Evolutionary conservation across 2,888 invertebrate genomes (phyloP).

Genomic region (Drosophila rubida): DNA sequence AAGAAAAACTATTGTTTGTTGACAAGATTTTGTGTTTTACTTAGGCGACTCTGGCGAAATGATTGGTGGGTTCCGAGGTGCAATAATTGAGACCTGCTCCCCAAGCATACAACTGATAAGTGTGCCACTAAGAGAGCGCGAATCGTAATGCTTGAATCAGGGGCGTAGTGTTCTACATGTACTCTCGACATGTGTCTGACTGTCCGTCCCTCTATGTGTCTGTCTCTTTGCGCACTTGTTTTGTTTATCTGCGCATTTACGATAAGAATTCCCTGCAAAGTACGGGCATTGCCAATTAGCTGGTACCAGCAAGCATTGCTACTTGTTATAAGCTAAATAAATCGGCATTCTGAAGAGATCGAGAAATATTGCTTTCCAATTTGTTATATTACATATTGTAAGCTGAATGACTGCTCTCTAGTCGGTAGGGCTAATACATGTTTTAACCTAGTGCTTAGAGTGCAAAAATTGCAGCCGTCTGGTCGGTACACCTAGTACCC

Average conservation of each 20-base stretch:
- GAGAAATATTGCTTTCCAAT: not conserved
- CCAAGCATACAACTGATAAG: not conserved
- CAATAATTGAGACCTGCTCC: not conserved
- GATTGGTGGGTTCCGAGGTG: not conserved
- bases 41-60: not conserved
- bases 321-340: not conserved
- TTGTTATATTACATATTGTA: not conserved
- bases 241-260: constrained; percentile 7
- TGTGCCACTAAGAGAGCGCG: not conserved
- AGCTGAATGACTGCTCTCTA: not conserved
- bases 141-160: constrained; percentile 8
- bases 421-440: not conserved
- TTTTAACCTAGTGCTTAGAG: no score
- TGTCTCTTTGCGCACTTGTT: not conserved
- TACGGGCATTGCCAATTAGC: constrained; percentile 1
- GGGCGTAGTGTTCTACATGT: constrained; percentile 32
- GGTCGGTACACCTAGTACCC: no score
- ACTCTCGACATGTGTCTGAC: not conserved
- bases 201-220: not conserved
- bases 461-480: not conserved
- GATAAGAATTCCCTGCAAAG: constrained; percentile 16
- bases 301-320: constrained; percentile 5
- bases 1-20: constrained; percentile 54
- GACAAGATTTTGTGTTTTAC: constrained; percentile 7
- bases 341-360: no score